Base-by-base conservation (phyloP, 2,888 invertebrate genomes). In the Epistrophella euchroma region DNA sequence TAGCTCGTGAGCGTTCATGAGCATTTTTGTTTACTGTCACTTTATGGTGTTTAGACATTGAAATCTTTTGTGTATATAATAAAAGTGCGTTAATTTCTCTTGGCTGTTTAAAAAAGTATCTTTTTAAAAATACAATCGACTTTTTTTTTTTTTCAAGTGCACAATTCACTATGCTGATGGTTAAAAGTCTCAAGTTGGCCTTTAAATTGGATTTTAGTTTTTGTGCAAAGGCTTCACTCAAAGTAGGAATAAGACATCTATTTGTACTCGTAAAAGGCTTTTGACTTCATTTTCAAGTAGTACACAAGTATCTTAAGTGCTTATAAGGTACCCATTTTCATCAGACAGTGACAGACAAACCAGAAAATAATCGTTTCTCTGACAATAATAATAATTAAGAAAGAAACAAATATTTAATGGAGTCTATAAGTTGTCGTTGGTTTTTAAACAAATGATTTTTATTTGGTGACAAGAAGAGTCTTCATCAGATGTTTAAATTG, bases 21-120 rank as follows among this genome's bases (percentile, higher is more conserved):
- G 88, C 68, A 5, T 73, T 90, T 71, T 90, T 71, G 90, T 90
- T 75, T 91, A 91, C 35, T 43, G 17, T 47, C 28, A 64, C 64
- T 64, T 64, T 64, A 32, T 47, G 64, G 1, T 47, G 17, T 45
- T 64, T 47, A 28, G 40, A 62, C 22, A 32, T 40, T 43, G 40
- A 37, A 40, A 43, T 43, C 43, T 32, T 9, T 19, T 64, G 17
- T 64, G 17, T 47, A 64, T 32, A 64, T 11, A 64, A 47, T 45
- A 45, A 45, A 64, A 45, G 64, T 64, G 64, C 28, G 43, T 45
- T 45, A 64, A 35, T 35, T 22, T 45, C 11, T 64, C 28, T 64
- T 28, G 11, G 11, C 25, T 28, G 6, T 47, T 66, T 68, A 5
- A 50, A 68, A 68, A 19, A 22, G 1, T 7, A 32, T 45, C n/a